Base-by-base conservation (phyloP, 1,140 invertebrate species). In the Pseudobourletiella spinata region DNA sequence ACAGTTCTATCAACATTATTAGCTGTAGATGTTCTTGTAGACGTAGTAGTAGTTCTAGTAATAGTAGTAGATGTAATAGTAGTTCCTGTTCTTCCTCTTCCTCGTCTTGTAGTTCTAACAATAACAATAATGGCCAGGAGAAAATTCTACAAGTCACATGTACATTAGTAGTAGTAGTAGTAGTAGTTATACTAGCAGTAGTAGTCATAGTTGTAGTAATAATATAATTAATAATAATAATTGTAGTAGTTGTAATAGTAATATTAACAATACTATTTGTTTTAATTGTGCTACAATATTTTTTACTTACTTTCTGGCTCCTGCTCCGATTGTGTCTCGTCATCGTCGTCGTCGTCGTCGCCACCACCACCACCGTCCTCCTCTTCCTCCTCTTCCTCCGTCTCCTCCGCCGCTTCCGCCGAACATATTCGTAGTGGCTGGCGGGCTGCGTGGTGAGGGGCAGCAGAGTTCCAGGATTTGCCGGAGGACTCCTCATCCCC, bases 121-220 rank as follows among this genome's bases (percentile, higher is more conserved):
- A 6, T 48, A 48, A 48, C 22, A 48, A 48, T 22, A 48, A 48
- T 48, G 44, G 44, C 44, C 44, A 18, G 44, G 44, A 48, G 44
- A 48, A 48, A 15, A 6, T 11, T 15, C 20, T 48, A 15, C 4
- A 15, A 48, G 44, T 48, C 20, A 48, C 6, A 8, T 15, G 44
- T 48, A 11, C 20, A 6, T 8, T 48, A 48, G 20, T 48, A 15
- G 6, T 22, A 22, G 44, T 48, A 15, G 18, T 48, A 22, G 6
- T 39, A 39, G 35, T 39, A 39, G 11, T 39, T n/a, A 39, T n/a
- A 39, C n/a, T 39, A 11, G 11, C n/a, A 39, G 11, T 11, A n/a
- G 11, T 11, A 11, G n/a, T 39, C n/a, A 11, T 39, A 11, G n/a
- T 39, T 11, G 35, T 39, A 11, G 11, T n/a, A 11, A 11, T n/a